phyloP scores from a whole-genome alignment of 2,113 vertebrate species.

The Nipponia nippon region DNA sequence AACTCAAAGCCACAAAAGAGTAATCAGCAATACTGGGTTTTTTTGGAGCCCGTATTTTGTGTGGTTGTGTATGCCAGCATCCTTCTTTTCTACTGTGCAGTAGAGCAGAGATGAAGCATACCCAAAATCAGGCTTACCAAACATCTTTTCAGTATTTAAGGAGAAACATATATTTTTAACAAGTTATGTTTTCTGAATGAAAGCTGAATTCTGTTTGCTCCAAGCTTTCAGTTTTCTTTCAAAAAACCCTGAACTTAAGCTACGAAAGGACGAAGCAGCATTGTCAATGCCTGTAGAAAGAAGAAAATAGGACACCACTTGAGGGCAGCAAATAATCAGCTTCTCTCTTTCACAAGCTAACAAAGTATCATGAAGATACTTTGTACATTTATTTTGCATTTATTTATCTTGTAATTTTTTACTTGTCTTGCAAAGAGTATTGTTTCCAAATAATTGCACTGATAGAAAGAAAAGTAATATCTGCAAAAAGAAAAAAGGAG shows the following conservation, averaged over 20 bases:
- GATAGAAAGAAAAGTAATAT: not conserved
- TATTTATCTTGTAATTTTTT: not conserved
- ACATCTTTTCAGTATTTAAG: not conserved
- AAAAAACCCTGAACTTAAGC: not conserved
- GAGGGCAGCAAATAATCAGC: conserved; percentile 70
- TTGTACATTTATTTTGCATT: not conserved
- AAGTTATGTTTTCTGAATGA: not conserved
- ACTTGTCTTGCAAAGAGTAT: not conserved
- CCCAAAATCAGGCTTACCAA: not conserved
- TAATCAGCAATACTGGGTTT: not conserved
- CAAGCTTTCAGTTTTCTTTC: not conserved
- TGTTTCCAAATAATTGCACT: not conserved
- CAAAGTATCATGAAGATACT: not conserved
- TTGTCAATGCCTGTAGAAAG: not conserved
- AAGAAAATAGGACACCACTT: conserved; percentile 36
- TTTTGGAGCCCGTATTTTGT: not conserved
- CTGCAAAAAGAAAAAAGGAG: not conserved
- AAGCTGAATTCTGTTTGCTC: not conserved
- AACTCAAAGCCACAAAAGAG: not conserved
- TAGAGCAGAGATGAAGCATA: not conserved
- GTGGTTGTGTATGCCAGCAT: not conserved
- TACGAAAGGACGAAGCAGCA: not conserved
- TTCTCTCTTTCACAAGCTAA: not conserved
- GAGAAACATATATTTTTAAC: not conserved
- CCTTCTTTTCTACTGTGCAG: not conserved